A percentile compares a stretch with the other conserved stretches of the same genome.
Evolutionary conservation across 1,140 invertebrate species (phyloP).

Genomic region (Aphaenogaster rudis): DNA sequence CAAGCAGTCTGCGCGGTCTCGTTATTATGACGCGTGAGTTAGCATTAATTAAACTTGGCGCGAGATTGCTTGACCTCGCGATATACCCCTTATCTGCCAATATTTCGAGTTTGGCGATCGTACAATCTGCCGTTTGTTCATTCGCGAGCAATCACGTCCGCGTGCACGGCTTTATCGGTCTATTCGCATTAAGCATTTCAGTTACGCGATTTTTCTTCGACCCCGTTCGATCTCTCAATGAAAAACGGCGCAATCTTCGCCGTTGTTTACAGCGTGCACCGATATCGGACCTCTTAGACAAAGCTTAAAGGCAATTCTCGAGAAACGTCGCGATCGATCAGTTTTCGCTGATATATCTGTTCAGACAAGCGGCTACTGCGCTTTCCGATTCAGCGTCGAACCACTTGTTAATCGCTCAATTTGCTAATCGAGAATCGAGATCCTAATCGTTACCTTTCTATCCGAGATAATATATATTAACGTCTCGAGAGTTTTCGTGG

Average conservation of each 20-base stretch:
- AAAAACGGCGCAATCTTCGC: neutral
- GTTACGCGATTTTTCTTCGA: too few relatives aligned
- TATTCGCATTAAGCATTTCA: neutral
- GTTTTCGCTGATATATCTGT: neutral
- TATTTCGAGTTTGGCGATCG: slow-evolving; percentile 40
- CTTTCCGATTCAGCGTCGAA: neutral
- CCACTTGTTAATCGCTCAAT: neutral
- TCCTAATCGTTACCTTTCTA: neutral
- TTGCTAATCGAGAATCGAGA: slow-evolving; percentile 43
- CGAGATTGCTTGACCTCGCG: slow-evolving; percentile 50
- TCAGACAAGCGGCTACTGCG: slow-evolving; percentile 8
- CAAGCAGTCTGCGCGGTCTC: neutral
- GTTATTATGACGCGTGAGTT: neutral
- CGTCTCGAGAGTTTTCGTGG: neutral
- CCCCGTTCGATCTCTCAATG: neutral
- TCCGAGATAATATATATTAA: neutral
- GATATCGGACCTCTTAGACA: neutral
- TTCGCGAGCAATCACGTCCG: neutral
- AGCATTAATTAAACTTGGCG: slow-evolving; percentile 37
- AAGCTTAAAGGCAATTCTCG: neutral
- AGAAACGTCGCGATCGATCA: neutral
- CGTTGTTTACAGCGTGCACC: slow-evolving; percentile 1
- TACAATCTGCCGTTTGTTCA: neutral
- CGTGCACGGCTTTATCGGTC: neutral
- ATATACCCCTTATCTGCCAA: slow-evolving; percentile 33